phyloP scores from a whole-genome alignment of 2,113 vertebrate genomes.

The Elgaria multicarinata region DNA sequence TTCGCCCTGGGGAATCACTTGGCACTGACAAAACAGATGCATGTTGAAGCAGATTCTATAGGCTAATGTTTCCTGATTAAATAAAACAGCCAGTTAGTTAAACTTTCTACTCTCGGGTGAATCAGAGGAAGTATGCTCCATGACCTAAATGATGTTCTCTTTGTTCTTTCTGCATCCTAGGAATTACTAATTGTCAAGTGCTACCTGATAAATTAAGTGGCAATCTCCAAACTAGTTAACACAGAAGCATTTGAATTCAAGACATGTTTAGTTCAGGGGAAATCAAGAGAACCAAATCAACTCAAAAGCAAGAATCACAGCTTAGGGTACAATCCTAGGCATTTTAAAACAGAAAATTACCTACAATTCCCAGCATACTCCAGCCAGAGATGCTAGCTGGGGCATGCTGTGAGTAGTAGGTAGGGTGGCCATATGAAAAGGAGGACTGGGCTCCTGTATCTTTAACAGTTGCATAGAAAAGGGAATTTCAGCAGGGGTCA shows the following conservation, averaged over 20 bases:
- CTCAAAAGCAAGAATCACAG: neutral
- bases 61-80: slow-evolving; percentile 49
- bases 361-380: too few species aligned
- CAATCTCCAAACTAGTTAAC: slow-evolving; percentile 16
- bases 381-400: too few species aligned
- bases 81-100: slow-evolving; percentile 55
- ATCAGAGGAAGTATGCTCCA: slow-evolving; percentile 22
- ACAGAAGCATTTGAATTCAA: neutral
- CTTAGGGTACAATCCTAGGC: too few species aligned
- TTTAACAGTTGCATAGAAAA: too few species aligned
- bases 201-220: slow-evolving; percentile 12
- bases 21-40: slow-evolving; percentile 38
- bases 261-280: neutral
- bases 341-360: too few species aligned
- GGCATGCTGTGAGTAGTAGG: too few species aligned
- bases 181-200: slow-evolving; percentile 30
- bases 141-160: slow-evolving; percentile 37
- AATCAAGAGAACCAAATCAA: neutral
- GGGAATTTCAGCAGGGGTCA: too few species aligned
- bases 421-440: too few species aligned
- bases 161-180: slow-evolving; percentile 36
- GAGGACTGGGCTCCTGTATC: too few species aligned
- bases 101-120: slow-evolving; percentile 32
- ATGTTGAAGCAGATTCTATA: slow-evolving; percentile 17
- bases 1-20: slow-evolving; percentile 36